Evolutionary conservation across 2,888 invertebrate species (phyloP).

Genomic region (Odiellus spinosus): DNA sequence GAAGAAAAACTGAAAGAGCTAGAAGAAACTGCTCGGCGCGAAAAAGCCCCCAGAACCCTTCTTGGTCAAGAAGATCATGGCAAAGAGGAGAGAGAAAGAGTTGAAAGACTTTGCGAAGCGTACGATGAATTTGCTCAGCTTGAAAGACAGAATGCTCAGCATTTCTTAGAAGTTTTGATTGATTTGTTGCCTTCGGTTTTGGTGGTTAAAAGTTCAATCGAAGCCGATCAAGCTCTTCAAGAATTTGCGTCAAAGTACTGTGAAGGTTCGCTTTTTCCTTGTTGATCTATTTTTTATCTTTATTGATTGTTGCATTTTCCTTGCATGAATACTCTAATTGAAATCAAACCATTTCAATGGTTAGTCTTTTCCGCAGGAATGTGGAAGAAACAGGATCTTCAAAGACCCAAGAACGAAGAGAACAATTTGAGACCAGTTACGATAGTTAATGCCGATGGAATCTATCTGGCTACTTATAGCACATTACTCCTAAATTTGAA

Average conservation of each 20-base stretch:
- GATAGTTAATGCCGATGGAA: slow-evolving; percentile 86
- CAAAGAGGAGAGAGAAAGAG: slow-evolving; percentile 19
- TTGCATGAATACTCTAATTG: not conserved
- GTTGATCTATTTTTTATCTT: not conserved
- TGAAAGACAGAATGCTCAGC: slow-evolving; percentile 69
- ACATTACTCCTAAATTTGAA: slow-evolving; percentile 65
- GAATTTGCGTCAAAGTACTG: slow-evolving; percentile 82
- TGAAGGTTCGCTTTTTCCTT: slow-evolving; percentile 44
- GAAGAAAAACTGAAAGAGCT: slow-evolving; percentile 1
- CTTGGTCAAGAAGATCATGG: slow-evolving; percentile 18
- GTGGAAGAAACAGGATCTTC: not conserved
- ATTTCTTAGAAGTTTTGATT: slow-evolving; percentile 59
- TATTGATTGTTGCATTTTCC: not conserved
- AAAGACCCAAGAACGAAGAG: not conserved
- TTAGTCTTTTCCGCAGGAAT: not conserved
- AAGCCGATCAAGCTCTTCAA: slow-evolving; percentile 79
- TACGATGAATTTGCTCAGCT: slow-evolving; percentile 20
- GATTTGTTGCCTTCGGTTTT: slow-evolving; percentile 60
- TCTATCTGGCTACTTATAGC: slow-evolving; percentile 77
- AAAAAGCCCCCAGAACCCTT: slow-evolving; percentile 18
- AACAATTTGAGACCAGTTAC: slow-evolving; percentile 12
- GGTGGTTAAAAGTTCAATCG: slow-evolving; percentile 58
- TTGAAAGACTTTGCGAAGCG: slow-evolving; percentile 17
- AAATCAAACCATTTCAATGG: not conserved
- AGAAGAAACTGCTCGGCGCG: slow-evolving; percentile 11